Evolutionary conservation across 1,140 invertebrate genomes (phyloP).

Genomic region (Trichonephila clavipes): DNA sequence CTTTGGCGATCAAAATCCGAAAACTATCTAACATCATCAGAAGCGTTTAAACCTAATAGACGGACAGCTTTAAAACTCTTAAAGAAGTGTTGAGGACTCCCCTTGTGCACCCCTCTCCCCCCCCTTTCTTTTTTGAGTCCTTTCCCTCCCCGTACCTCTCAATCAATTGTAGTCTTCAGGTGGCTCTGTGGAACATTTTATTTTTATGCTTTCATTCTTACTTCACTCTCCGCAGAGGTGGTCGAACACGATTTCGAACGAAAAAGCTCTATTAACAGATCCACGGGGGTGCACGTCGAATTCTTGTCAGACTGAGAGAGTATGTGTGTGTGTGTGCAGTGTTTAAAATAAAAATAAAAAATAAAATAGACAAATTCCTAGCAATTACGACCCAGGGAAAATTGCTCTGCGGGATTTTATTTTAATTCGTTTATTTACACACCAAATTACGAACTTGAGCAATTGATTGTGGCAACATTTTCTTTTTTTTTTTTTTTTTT

Average conservation of each 20-base stretch:
- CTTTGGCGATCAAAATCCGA: neutral
- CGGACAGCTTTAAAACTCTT: slow-evolving; percentile 73
- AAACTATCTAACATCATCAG: slow-evolving; percentile 67
- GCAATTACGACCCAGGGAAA: slow-evolving; percentile 12
- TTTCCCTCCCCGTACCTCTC: slow-evolving; percentile 30
- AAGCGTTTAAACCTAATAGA: slow-evolving; percentile 74
- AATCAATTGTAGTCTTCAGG: slow-evolving; percentile 69
- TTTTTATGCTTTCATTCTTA: slow-evolving; percentile 58
- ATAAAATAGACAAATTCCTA: neutral
- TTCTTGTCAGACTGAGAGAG: neutral
- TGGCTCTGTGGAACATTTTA: slow-evolving; percentile 43
- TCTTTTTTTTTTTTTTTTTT: too few relatives aligned
- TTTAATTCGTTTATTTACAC: slow-evolving; percentile 46
- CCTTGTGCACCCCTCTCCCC: neutral
- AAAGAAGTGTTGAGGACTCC: slow-evolving; percentile 75
- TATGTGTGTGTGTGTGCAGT: too few relatives aligned
- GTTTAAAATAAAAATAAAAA: slow-evolving; percentile 5
- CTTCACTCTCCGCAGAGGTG: slow-evolving; percentile 16
- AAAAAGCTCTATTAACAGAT: slow-evolving; percentile 68
- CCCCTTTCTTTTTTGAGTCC: too few relatives aligned
- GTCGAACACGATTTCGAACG: slow-evolving; percentile 58
- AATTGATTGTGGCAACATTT: slow-evolving; percentile 13
- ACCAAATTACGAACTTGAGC: slow-evolving; percentile 44
- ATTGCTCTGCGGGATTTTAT: slow-evolving; percentile 20
- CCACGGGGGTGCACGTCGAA: slow-evolving; percentile 1